These are phyloP conservation scores for Harpagoxenus sublaevis DNA, from an alignment of 2,888 invertebrate species.

Conservation along the genomic window DNA sequence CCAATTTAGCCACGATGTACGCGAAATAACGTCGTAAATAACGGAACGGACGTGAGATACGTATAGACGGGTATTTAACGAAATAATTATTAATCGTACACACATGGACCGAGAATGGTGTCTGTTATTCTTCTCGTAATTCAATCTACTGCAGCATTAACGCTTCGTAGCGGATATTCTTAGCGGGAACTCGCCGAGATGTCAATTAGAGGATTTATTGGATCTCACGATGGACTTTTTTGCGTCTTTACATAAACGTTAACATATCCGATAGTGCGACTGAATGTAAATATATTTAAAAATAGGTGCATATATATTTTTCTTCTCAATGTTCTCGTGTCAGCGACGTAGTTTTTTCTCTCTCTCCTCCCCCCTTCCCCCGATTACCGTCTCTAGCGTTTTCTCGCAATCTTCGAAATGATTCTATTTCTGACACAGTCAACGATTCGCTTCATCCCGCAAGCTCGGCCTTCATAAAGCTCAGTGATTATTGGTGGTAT, in stretches of 20 bases:
- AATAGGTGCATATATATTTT: no score
- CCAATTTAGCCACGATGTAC: neutral
- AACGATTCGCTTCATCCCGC: constrained; percentile 43
- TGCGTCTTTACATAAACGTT: neutral
- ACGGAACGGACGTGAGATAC: neutral
- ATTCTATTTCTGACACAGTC: constrained; percentile 52
- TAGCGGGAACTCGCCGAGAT: neutral
- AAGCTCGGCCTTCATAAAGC: constrained; percentile 56
- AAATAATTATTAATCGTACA: neutral
- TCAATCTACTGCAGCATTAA: neutral
- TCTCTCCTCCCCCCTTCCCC: neutral
- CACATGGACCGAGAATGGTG: neutral
- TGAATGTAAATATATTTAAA: neutral
- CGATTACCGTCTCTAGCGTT: neutral
- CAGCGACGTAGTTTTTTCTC: neutral
- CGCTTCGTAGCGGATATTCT: neutral
- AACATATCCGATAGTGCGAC: neutral
- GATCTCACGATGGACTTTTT: neutral
- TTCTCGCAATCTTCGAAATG: neutral
- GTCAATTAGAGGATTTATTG: neutral
- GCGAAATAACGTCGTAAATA: neutral
- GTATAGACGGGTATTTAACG: neutral
- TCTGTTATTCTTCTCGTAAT: neutral
- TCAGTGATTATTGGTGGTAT: constrained; percentile 49
- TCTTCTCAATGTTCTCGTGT: neutral